Conservation (phyloP, 2,888 invertebrate species). For the Chymomyza procnemis region DNA sequence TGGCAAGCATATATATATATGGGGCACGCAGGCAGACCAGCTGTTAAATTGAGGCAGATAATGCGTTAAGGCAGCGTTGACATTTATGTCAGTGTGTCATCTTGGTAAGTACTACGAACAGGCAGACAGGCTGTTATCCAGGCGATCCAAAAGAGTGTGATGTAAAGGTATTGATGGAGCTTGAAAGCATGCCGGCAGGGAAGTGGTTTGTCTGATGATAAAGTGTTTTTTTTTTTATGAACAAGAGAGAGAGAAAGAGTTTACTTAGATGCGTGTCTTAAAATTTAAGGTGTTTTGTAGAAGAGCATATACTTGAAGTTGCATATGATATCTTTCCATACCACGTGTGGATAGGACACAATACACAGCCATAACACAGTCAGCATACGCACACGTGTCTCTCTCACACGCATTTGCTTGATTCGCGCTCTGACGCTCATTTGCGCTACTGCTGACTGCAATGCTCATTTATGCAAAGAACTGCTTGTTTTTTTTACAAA, state of each 20-base stretch:
- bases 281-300: too few relatives aligned
- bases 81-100: slow-evolving; percentile 48
- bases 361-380: too few relatives aligned
- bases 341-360: too few relatives aligned
- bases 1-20: slow-evolving; percentile 3
- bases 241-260: background rate
- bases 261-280: too few relatives aligned
- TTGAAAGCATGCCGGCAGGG: background rate
- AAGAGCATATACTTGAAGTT: too few relatives aligned
- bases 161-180: background rate
- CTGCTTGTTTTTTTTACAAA: too few relatives aligned
- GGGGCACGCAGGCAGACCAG: slow-evolving; percentile 31
- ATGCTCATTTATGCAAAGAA: too few relatives aligned
- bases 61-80: slow-evolving; percentile 33
- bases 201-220: background rate
- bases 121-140: background rate
- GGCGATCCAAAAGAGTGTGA: background rate
- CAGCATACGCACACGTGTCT: too few relatives aligned
- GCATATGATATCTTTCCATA: too few relatives aligned
- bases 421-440: too few relatives aligned
- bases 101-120: background rate
- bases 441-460: too few relatives aligned
- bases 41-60: slow-evolving; percentile 40
- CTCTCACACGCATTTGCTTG: too few relatives aligned
- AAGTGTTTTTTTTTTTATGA: background rate